phyloP scores from a whole-genome alignment of 2,797 vertebrate species.

The Helostoma temminkii region DNA sequence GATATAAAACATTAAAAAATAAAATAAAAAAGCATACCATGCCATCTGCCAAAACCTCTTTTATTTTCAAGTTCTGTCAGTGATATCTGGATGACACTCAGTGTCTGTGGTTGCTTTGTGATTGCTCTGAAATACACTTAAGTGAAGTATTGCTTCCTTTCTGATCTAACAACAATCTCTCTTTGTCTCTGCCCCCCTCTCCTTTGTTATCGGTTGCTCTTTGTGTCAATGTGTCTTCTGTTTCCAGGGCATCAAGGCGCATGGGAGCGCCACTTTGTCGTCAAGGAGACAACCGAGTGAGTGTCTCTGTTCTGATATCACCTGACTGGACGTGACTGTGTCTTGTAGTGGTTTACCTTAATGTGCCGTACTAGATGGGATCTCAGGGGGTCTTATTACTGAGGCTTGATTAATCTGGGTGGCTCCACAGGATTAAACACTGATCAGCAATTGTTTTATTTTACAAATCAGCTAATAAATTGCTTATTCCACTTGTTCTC shows the following conservation, averaged over 20 bases:
- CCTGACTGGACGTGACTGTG: slow-evolving; percentile 77
- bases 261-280: slow-evolving; percentile 75
- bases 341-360: slow-evolving; percentile 75
- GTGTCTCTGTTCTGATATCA: slow-evolving; percentile 82
- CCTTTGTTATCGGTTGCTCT: slow-evolving; percentile 49
- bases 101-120: slow-evolving; percentile 36
- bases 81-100: slow-evolving; percentile 8
- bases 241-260: slow-evolving; percentile 82
- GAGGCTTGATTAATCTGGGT: slow-evolving; percentile 60
- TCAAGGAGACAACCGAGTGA: slow-evolving; percentile 84
- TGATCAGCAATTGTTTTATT: slow-evolving; percentile 53
- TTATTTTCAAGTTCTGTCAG: too few relatives aligned
- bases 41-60: background rate
- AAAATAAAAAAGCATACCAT: too few relatives aligned
- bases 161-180: slow-evolving; percentile 60
- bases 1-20: too few relatives aligned
- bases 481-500: slow-evolving; percentile 13
- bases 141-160: slow-evolving; percentile 47
- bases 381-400: slow-evolving; percentile 68
- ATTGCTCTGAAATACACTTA: slow-evolving; percentile 40
- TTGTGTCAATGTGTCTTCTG: slow-evolving; percentile 79
- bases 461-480: slow-evolving; percentile 52
- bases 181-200: slow-evolving; percentile 49
- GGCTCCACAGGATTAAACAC: slow-evolving; percentile 26
- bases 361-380: slow-evolving; percentile 59